Evolutionary conservation across 2,797 vertebrate species (phyloP).

Genomic region (Hippopotamyrus pictus): DNA sequence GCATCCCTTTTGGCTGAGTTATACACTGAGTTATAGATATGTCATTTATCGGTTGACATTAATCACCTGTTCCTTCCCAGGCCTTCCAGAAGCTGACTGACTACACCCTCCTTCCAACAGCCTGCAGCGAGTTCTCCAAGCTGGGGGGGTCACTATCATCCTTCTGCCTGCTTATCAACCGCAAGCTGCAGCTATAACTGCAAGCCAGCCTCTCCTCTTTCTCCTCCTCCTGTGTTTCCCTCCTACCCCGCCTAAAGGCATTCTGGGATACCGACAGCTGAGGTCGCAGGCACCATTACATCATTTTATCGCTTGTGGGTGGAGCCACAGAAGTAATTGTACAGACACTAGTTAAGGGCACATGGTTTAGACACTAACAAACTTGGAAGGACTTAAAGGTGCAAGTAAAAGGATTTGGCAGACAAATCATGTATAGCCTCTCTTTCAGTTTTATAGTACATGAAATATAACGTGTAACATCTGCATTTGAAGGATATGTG

Average conservation of each 20-base stretch:
- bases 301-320: not conserved
- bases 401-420: not conserved
- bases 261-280: not conserved
- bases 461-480: not conserved
- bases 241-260: not conserved
- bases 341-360: not conserved
- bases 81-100: conserved; percentile 80
- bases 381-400: not conserved
- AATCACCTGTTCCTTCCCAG: conserved; percentile 35
- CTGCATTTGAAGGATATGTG: not conserved
- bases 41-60: not conserved
- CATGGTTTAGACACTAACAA: not conserved
- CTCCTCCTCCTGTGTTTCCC: not conserved
- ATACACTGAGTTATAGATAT: not conserved
- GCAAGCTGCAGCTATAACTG: conserved; percentile 59
- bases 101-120: conserved; percentile 79
- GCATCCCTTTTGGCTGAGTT: not conserved
- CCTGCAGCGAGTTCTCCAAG: conserved; percentile 79
- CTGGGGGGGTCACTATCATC: conserved; percentile 77
- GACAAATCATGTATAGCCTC: not conserved
- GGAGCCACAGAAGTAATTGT: not conserved
- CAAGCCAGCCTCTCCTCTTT: not conserved
- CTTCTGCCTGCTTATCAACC: conserved; percentile 81
- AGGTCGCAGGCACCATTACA: not conserved
- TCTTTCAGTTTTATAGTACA: not conserved